Evolutionary conservation across 2,113 vertebrate species (phyloP), one percentile per base, ranked within the genome.

Genomic region (Calypte anna): DNA sequence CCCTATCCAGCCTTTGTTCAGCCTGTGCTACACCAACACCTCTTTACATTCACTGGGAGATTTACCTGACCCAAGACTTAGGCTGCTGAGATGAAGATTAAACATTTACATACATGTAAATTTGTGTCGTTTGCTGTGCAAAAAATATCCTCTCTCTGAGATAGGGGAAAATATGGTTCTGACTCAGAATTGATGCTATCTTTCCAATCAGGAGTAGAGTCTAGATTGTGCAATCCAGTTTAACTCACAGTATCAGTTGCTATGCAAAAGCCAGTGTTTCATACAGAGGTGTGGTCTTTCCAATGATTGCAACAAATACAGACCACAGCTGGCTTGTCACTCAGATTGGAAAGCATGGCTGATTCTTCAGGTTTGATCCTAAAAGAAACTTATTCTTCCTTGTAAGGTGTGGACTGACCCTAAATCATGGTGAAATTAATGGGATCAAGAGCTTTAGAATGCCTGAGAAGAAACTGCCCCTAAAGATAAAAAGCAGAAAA

Each of bases 181-280:
- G 95, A 97, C 74, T 96, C 96, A 97, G 91, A 94, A 80, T 3
- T 38, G 91, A 96, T 90, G 85, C 55, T 96, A 96, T 97, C 96
- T 54, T 20, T 23, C 54, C 75, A 82, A 87, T 85, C 85, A 62
- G 94, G 96, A 97, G 96, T 93, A 96, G 93, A 93, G 91, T 36
- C 33, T 15, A 61, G 16, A 68, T 97, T 97, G 92, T 95, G 94
- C 94, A 96, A 97, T 17, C 18, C 85, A 48, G 6, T 15, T 95
- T 89, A 93, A 93, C 78, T 96, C 94, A 90, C 92, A 77, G 96
- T 96, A 97, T 96, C 94, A 96, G 93, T 82, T 58, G 91, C 94
- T 82, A 87, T 86, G 94, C 95, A 95, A 95, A 96, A 92, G 88
- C 20, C 63, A 48, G 14, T 68, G 80, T 94, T 94, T 95, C 96